Evolutionary conservation across 1,140 invertebrate genomes (phyloP).

Genomic region (Anoplophora glabripennis): DNA sequence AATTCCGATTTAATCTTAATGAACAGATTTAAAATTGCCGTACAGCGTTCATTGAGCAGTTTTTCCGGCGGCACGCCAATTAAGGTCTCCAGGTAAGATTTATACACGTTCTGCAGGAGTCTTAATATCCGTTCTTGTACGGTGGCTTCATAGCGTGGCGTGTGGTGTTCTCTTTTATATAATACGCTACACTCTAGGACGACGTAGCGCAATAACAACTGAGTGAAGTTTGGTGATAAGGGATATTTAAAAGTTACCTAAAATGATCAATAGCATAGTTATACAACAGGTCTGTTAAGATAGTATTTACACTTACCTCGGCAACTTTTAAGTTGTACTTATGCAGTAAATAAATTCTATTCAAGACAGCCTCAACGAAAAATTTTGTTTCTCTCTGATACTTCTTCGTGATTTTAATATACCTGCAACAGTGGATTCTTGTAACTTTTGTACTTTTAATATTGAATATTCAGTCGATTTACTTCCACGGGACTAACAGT

Average conservation of each 20-base stretch:
- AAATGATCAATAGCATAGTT: neutral
- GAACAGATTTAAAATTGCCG: conserved; percentile 7
- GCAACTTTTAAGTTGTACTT: conserved; percentile 7
- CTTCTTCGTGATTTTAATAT: conserved; percentile 1
- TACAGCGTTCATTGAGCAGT: neutral
- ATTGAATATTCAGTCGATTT: neutral
- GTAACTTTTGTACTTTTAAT: neutral
- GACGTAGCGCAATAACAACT: conserved; percentile 9
- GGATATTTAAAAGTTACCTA: conserved; percentile 6
- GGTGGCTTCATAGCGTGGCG: neutral
- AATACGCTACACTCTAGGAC: conserved; percentile 4
- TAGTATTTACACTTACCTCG: neutral
- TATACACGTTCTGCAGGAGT: neutral
- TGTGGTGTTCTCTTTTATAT: conserved; percentile 5
- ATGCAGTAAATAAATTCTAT: conserved; percentile 4
- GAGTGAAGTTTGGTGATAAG: conserved; percentile 1
- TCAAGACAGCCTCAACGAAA: neutral
- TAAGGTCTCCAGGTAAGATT: conserved; percentile 2
- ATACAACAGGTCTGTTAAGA: neutral
- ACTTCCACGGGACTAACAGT: neutral
- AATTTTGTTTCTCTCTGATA: neutral
- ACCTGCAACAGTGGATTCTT: neutral
- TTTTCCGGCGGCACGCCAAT: neutral
- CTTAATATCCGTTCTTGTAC: conserved; percentile 3
- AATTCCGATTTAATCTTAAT: conserved; percentile 3